Evolutionary conservation across 2,888 invertebrate species (phyloP), one percentile per base, ranked within the genome.

Genomic region (Drosophila pseudotalamancana): DNA sequence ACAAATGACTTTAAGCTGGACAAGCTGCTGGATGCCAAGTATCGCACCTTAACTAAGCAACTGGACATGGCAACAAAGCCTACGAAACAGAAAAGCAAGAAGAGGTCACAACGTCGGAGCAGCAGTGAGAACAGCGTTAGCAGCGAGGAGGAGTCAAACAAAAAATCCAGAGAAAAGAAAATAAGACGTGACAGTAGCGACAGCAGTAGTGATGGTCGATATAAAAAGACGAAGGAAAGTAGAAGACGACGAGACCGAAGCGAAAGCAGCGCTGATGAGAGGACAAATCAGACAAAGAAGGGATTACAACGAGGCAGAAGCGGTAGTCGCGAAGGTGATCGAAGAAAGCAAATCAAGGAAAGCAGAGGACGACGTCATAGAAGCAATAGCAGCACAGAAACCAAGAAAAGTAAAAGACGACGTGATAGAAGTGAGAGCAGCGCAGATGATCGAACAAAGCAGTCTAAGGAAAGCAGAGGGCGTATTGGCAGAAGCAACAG

Each of bases 1-100:
- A 68, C 80, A 14, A 68, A 60, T 16, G 81, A 89, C 1, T 50
- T 90, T 9, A 89, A 90, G 68, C 71, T 92, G 12, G 90, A 89
- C 43, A 90, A 90, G 34, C 54, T 92, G 5, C 59, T 91, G 11
- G 89, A 90, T 64, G 90, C 89, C 19, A 91, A 92, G 64, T 92
- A 90, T 56, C 87, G 90, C 14, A 91, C 90, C 0, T 78, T 92
- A 34, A 89, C 90, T 2, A 90, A 90, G 25, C 91, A 92, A 54
- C 71, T 92, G n/a, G 91, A 91, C 43, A 89, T 89, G 75, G 90
- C 89, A 0, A 79, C 89, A 11, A 79, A 84, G 54, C 76, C 76
- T 21, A 81, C 80, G 46, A 77, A 72, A 49, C 56, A 61, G 14
- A 70, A 69, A 18, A 63, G 19, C 1, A 67, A 57, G n/a, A 62